A percentile compares a stretch with the other conserved stretches of the same genome.
These are phyloP conservation scores for Zosterops japonicus DNA, from an alignment of 2,113 vertebrate species.

Conservation along the genomic window DNA sequence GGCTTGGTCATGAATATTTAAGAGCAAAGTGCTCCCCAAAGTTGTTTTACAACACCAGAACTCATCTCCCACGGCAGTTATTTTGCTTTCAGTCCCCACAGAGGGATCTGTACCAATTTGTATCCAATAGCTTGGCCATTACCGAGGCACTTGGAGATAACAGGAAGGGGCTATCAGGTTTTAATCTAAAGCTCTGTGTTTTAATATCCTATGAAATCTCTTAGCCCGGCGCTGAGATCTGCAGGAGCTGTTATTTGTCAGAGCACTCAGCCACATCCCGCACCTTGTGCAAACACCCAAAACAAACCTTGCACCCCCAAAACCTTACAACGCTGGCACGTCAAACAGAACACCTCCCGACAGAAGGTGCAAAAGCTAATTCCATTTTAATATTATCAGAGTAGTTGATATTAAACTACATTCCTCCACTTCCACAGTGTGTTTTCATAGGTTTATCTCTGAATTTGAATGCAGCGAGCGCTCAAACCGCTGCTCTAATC, in stretches of 20 bases:
- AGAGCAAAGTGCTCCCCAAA: neutral
- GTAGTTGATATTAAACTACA: neutral
- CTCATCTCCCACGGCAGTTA: neutral
- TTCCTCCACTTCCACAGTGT: neutral
- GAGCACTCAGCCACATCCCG: neutral
- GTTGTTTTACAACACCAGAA: neutral
- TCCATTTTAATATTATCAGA: neutral
- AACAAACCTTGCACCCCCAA: neutral
- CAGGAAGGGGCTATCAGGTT: neutral
- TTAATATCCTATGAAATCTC: neutral
- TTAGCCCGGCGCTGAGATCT: neutral
- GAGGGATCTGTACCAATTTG: neutral
- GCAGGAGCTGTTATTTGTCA: neutral
- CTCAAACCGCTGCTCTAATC: neutral
- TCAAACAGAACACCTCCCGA: neutral
- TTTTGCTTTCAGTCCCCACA: neutral
- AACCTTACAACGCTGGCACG: accelerated
- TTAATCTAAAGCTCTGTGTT: neutral
- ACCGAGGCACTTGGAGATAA: neutral
- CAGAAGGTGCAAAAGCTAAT: neutral
- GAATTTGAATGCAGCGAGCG: neutral
- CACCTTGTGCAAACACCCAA: neutral
- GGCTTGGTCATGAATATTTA: neutral
- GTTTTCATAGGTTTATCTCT: neutral
- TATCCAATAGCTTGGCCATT: neutral